These are phyloP conservation scores for Esperia sulphurella DNA, from an alignment of 2,888 invertebrate species.

Conservation along the genomic window DNA sequence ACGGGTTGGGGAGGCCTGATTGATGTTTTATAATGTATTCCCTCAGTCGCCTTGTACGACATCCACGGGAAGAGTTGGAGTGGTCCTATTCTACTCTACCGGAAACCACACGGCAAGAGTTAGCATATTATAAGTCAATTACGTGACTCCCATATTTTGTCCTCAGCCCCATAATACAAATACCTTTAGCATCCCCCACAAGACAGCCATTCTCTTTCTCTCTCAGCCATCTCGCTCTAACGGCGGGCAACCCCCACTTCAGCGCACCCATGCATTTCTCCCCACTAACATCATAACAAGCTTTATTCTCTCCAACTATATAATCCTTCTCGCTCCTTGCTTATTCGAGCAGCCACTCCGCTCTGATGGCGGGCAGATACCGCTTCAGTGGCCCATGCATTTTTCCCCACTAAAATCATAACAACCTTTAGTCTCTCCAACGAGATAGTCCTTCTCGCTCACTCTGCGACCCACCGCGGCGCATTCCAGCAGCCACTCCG, in stretches of 20 bases:
- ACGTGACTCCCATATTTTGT: no score
- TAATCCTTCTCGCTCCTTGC: slow-evolving; percentile 76
- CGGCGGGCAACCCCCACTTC: slow-evolving; percentile 92
- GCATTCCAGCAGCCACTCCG: slow-evolving; percentile 88
- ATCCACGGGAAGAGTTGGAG: no score
- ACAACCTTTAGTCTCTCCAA: slow-evolving; percentile 78
- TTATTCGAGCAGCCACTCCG: slow-evolving; percentile 88
- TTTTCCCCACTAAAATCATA: slow-evolving; percentile 79
- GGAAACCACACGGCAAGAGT: no score
- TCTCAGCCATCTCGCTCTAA: slow-evolving; percentile 86
- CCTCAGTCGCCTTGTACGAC: no score
- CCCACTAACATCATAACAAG: no score
- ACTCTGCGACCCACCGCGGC: slow-evolving; percentile 75
- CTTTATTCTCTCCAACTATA: slow-evolving; percentile 80
- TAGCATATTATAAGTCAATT: no score
- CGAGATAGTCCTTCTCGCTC: slow-evolving; percentile 76
- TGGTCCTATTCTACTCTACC: no score
- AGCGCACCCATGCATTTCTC: slow-evolving; percentile 90
- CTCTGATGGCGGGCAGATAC: slow-evolving; percentile 88
- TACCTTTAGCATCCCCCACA: slow-evolving; percentile 80
- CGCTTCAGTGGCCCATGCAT: slow-evolving; percentile 89
- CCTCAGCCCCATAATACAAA: no score
- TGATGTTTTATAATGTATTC: no score
- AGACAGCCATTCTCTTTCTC: slow-evolving; percentile 78
- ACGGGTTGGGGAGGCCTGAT: no score